These are phyloP conservation scores for Rachycentron canadum DNA, from an alignment of 2,797 vertebrate species.

Conservation along the genomic window DNA sequence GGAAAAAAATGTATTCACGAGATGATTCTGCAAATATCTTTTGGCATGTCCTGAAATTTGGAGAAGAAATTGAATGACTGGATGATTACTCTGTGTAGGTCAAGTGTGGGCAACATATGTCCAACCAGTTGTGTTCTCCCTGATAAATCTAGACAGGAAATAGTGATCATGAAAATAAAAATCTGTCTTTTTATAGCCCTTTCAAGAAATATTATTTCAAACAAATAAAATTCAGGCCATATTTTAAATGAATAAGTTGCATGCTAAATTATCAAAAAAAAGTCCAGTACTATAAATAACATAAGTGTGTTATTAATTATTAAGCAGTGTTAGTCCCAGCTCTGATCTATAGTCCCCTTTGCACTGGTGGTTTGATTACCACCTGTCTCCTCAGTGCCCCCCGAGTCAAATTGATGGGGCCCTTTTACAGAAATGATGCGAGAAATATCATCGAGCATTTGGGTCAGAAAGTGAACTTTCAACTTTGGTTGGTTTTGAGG, in stretches of 20 bases:
- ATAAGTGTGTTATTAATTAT: too few species aligned
- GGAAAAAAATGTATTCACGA: too few species aligned
- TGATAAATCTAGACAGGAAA: neutral
- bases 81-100: neutral
- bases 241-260: neutral
- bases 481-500: neutral
- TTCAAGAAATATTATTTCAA: neutral
- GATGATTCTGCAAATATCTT: neutral
- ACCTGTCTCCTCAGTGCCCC: neutral
- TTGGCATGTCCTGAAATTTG: neutral
- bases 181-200: neutral
- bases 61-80: too few species aligned
- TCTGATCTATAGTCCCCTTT: neutral
- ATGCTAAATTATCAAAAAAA: neutral
- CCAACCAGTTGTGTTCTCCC: neutral
- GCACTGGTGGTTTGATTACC: neutral
- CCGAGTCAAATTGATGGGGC: slow-evolving; percentile 5
- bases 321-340: neutral
- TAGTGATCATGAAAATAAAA: neutral
- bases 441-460: slow-evolving; percentile 44
- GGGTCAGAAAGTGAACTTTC: neutral
- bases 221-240: neutral
- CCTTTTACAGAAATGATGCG: slow-evolving; percentile 21
- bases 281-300: neutral
- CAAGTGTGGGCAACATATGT: neutral